These are phyloP conservation scores for Teleogryllus oceanicus DNA, from an alignment of 2,888 invertebrate genomes.

Conservation along the genomic window DNA sequence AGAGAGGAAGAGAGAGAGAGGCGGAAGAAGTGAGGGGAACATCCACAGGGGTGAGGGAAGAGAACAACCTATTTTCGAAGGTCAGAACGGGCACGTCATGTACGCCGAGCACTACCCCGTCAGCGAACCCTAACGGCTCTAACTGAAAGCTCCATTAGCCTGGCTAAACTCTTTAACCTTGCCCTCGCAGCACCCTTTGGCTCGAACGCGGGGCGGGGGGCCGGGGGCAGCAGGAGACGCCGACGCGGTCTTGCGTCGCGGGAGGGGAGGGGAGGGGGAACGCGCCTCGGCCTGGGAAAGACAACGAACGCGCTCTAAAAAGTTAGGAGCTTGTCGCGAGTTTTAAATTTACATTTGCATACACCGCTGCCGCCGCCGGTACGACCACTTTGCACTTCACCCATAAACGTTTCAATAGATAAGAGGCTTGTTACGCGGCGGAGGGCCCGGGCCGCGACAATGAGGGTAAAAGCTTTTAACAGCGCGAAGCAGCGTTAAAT, in stretches of 20 bases:
- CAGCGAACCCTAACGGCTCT: neutral
- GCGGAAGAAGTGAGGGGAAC: too few relatives aligned
- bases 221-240: too few relatives aligned
- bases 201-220: too few relatives aligned
- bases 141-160: neutral
- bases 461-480: slow-evolving; percentile 1
- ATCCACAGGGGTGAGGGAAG: too few relatives aligned
- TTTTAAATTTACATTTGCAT: slow-evolving; percentile 18
- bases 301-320: neutral
- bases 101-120: too few relatives aligned
- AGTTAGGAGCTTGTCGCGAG: slow-evolving; percentile 9
- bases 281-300: neutral
- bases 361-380: neutral
- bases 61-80: too few relatives aligned
- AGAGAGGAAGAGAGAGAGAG: too few relatives aligned
- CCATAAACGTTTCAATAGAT: slow-evolving; percentile 18
- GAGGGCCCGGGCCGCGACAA: neutral
- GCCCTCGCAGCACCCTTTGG: neutral
- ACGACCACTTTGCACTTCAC: neutral
- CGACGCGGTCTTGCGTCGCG: too few relatives aligned
- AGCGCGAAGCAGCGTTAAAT: neutral
- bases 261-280: too few relatives aligned
- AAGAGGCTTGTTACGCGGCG: neutral
- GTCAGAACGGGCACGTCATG: too few relatives aligned
- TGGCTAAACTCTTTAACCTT: neutral